phyloP scores from a whole-genome alignment of 2,113 vertebrate species.

The Sprattus sprattus region DNA sequence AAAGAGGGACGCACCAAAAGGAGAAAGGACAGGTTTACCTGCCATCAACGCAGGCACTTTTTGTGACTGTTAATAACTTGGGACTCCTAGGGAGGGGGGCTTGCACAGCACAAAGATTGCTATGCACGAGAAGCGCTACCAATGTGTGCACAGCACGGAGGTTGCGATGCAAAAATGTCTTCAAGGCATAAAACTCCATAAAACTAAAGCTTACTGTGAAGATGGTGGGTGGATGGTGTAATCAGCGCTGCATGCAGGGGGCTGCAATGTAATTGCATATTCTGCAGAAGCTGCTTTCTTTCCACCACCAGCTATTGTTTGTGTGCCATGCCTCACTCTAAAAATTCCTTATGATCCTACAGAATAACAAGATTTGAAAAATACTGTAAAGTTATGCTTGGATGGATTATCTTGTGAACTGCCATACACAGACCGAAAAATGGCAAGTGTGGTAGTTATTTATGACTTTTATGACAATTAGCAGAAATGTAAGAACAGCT shows the following conservation, averaged over 20 bases:
- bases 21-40: conserved; percentile 19
- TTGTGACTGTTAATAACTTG: conserved; percentile 38
- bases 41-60: conserved; percentile 5
- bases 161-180: neutral
- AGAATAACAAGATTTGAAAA: no score
- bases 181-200: neutral
- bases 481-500: no score
- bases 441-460: no score
- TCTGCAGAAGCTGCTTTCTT: neutral
- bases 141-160: neutral
- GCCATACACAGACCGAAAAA: no score
- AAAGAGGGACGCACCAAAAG: neutral
- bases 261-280: neutral
- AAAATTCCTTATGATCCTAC: no score
- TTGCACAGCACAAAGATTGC: neutral
- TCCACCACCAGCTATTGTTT: no score
- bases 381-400: no score
- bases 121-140: neutral
- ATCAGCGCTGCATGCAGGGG: neutral
- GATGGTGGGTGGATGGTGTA: neutral
- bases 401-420: no score
- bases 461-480: no score
- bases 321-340: no score
- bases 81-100: conserved; percentile 2
- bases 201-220: neutral